phyloP scores from a whole-genome alignment of 2,113 vertebrate species.

The Erpornis zantholeuca region DNA sequence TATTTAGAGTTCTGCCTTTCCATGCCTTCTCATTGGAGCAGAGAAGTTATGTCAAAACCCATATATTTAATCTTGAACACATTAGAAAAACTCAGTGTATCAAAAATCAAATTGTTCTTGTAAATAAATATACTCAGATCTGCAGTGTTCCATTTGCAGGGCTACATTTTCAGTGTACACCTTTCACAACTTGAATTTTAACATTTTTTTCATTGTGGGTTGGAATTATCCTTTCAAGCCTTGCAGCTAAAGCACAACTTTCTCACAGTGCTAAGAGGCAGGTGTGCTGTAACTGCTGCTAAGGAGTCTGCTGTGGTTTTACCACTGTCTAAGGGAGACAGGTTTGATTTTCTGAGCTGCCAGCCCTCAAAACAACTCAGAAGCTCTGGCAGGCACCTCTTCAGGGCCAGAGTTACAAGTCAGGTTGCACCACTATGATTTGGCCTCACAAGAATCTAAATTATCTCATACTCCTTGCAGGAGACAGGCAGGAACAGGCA shows the following conservation, averaged over 20 bases:
- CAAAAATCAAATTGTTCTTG: not conserved
- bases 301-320: not conserved
- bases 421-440: not conserved
- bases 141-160: not conserved
- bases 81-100: not conserved
- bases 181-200: not conserved
- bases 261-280: not conserved
- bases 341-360: not conserved
- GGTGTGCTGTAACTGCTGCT: not conserved
- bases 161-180: not conserved
- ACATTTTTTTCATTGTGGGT: not conserved
- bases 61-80: not conserved
- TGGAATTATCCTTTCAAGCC: not conserved
- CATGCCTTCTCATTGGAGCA: not conserved
- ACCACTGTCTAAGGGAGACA: not conserved
- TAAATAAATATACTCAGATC: not conserved
- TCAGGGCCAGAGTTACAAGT: not conserved
- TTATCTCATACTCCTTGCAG: not conserved
- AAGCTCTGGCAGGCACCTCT: not conserved
- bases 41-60: not conserved
- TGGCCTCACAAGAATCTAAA: not conserved
- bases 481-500: not conserved
- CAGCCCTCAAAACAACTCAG: not conserved
- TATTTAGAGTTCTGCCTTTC: not conserved
- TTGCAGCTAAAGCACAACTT: not conserved